Evolutionary conservation across 2,113 vertebrate genomes (phyloP), one percentile per base, ranked within the genome.

Genomic region (Uria lomvia): DNA sequence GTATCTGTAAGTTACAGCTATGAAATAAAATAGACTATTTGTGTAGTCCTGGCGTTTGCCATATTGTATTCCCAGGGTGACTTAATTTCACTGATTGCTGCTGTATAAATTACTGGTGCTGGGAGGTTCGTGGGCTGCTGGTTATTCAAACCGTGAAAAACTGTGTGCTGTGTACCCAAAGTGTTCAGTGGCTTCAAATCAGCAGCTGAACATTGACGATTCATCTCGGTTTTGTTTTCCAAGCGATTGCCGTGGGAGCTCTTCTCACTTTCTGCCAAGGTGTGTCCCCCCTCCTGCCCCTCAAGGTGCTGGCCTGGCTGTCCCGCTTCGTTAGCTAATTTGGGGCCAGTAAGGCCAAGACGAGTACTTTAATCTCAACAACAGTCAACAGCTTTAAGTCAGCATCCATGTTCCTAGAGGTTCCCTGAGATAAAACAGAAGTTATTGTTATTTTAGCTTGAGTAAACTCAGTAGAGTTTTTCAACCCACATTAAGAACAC

Each of bases 131-230:
- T 11, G 34, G 15, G 58, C 58, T 72, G 67, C 58, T 79, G 43
- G 62, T 11, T 42, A 4, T 40, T 38, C 40, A 34, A 17, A 58
- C 40, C 45, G 5, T 43, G 8, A 4, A 15, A 42, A 81, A 3
- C 49, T 27, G 1, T 2, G 2, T 20, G 34, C 45, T 14, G 0
- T 9, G 3, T 11, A 15, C 67, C 68, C 85, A 13, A 5, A 8
- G 26, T 4, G 15, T 13, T 53, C 34, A 9, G 36, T 7, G 45
- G 11, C 43, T 77, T 84, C 76, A 59, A 6, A 20, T 16, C 27
- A 22, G 5, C 20, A 43, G 53, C 65, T 42, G 30, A 40, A 17
- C 53, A 3, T 2, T 0, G 0, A 23, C 1, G 3, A 5, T 49
- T 58, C 1, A 0, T 19, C 45, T n/a, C 9, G 0, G 11, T 11